Base-by-base conservation (phyloP, 2,113 vertebrate genomes). In the Carollia perspicillata region DNA sequence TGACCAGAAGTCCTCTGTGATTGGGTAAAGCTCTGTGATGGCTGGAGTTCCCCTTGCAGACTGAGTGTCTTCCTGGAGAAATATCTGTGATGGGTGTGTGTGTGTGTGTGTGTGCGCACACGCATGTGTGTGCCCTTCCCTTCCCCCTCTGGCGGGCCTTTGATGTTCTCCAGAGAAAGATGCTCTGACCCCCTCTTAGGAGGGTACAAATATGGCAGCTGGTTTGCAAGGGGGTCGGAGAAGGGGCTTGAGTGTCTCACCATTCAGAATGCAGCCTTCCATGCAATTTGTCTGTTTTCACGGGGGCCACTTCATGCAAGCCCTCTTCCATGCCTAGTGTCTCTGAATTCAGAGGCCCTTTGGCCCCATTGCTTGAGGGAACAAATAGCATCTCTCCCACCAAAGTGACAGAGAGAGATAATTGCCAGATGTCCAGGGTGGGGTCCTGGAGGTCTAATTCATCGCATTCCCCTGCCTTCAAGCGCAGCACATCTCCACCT, bases 171-270 rank as follows among this genome's bases (percentile, higher is more conserved):
- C 22, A 84, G 11, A 79, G 63, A 42, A 87, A 37, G 16, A 37
- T 66, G 37, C 3, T 79, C 51, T 16, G 49, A 1, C 35, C 35
- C 63, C 58, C 63, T 79, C 33, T 95, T 49, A 13, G 4, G 75
- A 72, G 28, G 49, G 22, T 63, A 16, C 89, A 83, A 86, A 1
- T 51, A 9, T 9, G 69, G 18, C 42, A 89, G 11, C 33, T 44
- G n/a, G 13, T 37, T 0, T 79, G 44, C 53, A n/a, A 13, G 40
- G 2, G 5, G 0, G 3, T 26, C 11, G 4, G 23, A 13, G 23
- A 47, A 40, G n/a, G 8, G 9, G 26, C 4, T 8, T 5, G 5
- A 37, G 9, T 9, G 0, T 9, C 12, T 91, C 28, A 2, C 13
- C 23, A 23, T 47, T 86, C 26, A 63, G 17, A 35, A 60, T 78